Evolutionary conservation across 2,888 invertebrate genomes (phyloP).

Genomic region (Eupeodes luniger): DNA sequence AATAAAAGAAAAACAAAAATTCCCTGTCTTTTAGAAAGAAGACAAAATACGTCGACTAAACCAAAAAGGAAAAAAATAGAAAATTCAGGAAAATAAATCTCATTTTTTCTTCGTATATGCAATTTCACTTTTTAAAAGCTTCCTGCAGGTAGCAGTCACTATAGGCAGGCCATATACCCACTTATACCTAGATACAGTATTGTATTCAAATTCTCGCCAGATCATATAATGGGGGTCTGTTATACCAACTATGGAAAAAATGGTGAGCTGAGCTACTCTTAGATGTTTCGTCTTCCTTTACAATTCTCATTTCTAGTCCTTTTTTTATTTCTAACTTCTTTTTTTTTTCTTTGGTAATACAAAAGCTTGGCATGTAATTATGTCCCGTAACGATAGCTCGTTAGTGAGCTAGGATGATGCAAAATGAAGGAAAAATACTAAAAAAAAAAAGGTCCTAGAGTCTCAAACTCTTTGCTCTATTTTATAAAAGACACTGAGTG

Average conservation of each 20-base stretch:
- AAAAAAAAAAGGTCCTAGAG: conserved; percentile 28
- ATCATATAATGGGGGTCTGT: conserved; percentile 25
- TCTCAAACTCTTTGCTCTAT: conserved; percentile 60
- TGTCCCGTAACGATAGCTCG: conserved; percentile 76
- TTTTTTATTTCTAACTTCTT: not conserved
- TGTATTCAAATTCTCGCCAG: not conserved
- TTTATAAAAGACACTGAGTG: conserved; percentile 69
- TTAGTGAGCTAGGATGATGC: conserved; percentile 69
- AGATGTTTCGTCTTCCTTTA: conserved; percentile 70
- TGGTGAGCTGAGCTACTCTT: conserved; percentile 56
- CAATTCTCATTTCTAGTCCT: conserved; percentile 46
- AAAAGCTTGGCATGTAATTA: conserved; percentile 76
- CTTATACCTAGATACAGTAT: not conserved
- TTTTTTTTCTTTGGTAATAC: conserved; percentile 61
- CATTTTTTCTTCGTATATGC: conserved; percentile 74
- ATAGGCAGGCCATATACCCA: not conserved
- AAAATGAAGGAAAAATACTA: conserved; percentile 64
- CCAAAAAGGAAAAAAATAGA: not conserved
- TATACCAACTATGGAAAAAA: not conserved
- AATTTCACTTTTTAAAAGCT: conserved; percentile 75
- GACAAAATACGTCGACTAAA: conserved; percentile 4
- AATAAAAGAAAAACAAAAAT: conserved; percentile 2
- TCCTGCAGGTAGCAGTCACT: conserved; percentile 66
- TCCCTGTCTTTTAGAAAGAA: conserved; percentile 32
- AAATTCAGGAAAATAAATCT: conserved; percentile 71